Base-by-base conservation (phyloP, 2,888 invertebrate species). In the Perizoma affinitatum region DNA sequence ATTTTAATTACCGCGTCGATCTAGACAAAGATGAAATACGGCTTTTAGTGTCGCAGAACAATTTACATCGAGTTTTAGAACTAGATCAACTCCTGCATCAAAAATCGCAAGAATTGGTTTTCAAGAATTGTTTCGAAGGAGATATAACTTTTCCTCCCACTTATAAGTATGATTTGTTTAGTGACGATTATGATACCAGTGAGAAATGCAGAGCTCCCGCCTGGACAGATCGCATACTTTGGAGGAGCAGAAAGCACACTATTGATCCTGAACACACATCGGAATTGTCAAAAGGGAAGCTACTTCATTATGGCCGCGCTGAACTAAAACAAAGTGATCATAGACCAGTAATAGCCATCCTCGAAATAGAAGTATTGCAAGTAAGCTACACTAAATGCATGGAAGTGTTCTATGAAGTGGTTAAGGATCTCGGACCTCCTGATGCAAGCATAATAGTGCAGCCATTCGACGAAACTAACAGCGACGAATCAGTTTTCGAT, bases 141-240 rank as follows among this genome's bases (percentile, higher is more conserved):
- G 95, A 96, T 54, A 95, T 99, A 40, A 95, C 94, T 47, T 99
- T 99, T 84, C 95, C 97, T 9, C 99, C 99, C 0, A 99, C 99
- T 0, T 99, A 99, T 86, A 99, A 99, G 83, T 99, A 99, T 83
- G 99, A 99, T 91, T 92, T 99, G 58, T 99, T 99, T 84, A 98
- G 98, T 75, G 98, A 99, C 83, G 99, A 99, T 87, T 99, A 99
- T 83, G 99, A 99, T 84, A 99, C 99, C 0, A 99, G 99, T 80
- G 99, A 99, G 83, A 99, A 99, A 88, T 96, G 96, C 80, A 94
- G 99, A 61, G 97, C 98, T 0, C 99, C 99, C 0, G 99, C 99
- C 5, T 99, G 98, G 98, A 99, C 99, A 0, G 99, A 99, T 87
- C 93, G 99, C 65, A 94, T 99, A n/a, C 90, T 99, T 60, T 99